Evolutionary conservation across 2,888 invertebrate species (phyloP), one percentile per base, ranked within the genome.

Genomic region (Furcula furcula): DNA sequence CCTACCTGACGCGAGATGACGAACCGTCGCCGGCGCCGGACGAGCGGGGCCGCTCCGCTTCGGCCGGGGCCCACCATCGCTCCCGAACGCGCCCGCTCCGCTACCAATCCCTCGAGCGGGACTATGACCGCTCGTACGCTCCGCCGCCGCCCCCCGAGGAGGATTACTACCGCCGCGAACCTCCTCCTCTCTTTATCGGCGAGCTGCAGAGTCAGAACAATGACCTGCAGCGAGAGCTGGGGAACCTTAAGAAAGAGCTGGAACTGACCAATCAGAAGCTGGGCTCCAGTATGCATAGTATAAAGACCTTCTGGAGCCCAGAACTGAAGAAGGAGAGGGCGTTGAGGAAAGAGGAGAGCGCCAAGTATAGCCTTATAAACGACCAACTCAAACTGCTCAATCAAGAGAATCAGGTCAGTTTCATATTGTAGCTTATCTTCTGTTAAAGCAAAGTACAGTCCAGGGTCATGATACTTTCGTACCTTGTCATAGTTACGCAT

Each of bases 281-380:
- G 65, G 97, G 97, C 79, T 98, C 98, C 75, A 97, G 97, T 69
- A 99, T 99, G 98, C 98, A 99, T 90, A 98, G 98, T 88, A 99
- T 99, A 85, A 99, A 99, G 91, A 99, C 98, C 35, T 99, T 99
- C 89, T 99, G 99, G 99, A 98, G 98, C 76, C 99, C 99, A 11
- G 99, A 99, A 90, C 90, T 99, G 80, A 99, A 99, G 90, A 98
- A 98, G 87, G 99, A 99, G 88, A 90, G 99, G 51, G 97, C 98
- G 31, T 81, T 98, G 63, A 91, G 99, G 58, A 99, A 99, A 78
- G 99, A 99, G 84, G 99, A 99, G 87, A 96, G 97, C 78, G 97
- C 97, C 72, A 98, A 98, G 86, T 98, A 97, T 91, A 95, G 96
- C 83, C 93, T 98, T 78, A 95, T 98, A 83, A 97, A 97, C 78